Conservation (phyloP, 2,888 invertebrate genomes). For the Lagria hirta region DNA sequence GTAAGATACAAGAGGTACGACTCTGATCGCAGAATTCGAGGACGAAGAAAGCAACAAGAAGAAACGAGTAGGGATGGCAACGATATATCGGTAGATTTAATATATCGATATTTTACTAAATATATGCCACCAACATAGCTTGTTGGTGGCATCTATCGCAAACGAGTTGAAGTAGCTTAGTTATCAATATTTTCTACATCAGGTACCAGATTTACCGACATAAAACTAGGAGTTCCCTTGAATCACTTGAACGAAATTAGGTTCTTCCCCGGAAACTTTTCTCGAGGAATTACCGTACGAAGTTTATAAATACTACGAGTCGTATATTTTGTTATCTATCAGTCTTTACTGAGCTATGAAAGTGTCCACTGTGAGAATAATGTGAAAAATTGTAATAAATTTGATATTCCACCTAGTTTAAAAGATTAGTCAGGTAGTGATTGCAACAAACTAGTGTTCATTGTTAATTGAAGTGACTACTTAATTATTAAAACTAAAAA, state of each 20-base stretch:
- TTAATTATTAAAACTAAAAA: too few species aligned
- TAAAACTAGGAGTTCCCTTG: neutral
- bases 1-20: too few species aligned
- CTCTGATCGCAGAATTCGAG: too few species aligned
- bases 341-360: neutral
- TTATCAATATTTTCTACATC: neutral
- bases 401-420: too few species aligned
- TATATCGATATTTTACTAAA: neutral
- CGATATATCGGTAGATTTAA: too few species aligned
- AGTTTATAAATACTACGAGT: conserved; percentile 1
- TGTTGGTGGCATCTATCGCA: too few species aligned
- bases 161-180: neutral
- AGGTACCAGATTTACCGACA: conserved; percentile 1
- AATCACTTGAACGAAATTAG: neutral
- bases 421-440: neutral
- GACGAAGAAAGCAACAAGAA: too few species aligned
- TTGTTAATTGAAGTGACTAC: conserved; percentile 1
- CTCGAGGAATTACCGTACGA: conserved; percentile 1
- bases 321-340: conserved; percentile 1
- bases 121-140: too few species aligned
- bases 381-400: neutral
- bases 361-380: conserved; percentile 2
- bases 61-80: too few species aligned
- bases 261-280: conserved; percentile 3
- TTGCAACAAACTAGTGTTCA: neutral